Base-by-base conservation (phyloP, 2,888 invertebrate species). In the Habrosyne pyritoides region DNA sequence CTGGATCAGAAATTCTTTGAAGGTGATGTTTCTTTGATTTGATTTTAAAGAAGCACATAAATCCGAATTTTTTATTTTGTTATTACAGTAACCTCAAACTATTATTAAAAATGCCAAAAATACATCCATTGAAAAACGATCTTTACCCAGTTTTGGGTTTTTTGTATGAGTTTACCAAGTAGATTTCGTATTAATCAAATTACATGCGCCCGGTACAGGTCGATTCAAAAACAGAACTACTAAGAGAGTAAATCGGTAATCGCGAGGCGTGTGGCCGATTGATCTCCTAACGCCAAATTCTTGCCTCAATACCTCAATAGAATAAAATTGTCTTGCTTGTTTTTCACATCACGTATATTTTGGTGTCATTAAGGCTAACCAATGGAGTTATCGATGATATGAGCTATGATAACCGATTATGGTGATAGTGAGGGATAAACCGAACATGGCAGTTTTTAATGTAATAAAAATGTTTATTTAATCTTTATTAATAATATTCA, bases 251-350 rank as follows among this genome's bases (percentile, higher is more conserved):
- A 55, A 71, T 72, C 53, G 21, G 61, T 67, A 65, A 65, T 67
- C 65, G 51, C 49, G 22, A 50, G 54, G 57, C 64, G 64, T 73
- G 60, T 69, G 62, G 53, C 71, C 66, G 58, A 67, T 64, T 76
- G 60, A 64, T 81, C 73, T 69, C 52, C 65, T 71, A 69, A 69
- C 59, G 60, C 66, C 57, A 63, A 75, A 77, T 78, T 69, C 63
- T 70, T 69, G 59, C 69, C 75, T 66, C 68, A 56, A 77, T 71
- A 75, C 71, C 71, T 66, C 67, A 56, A 67, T 75, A 55, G 64
- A 63, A 62, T 60, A 63, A 62, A 72, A 71, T 71, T 61, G 3
- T 69, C 60, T 62, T 70, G 68, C 62, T 75, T 66, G 53, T 61
- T 65, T 70, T 67, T 63, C 74, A 61, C 55, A 62, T 65, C 77